Conservation (phyloP, 2,888 invertebrate genomes). For the Plagiodera versicolora region DNA sequence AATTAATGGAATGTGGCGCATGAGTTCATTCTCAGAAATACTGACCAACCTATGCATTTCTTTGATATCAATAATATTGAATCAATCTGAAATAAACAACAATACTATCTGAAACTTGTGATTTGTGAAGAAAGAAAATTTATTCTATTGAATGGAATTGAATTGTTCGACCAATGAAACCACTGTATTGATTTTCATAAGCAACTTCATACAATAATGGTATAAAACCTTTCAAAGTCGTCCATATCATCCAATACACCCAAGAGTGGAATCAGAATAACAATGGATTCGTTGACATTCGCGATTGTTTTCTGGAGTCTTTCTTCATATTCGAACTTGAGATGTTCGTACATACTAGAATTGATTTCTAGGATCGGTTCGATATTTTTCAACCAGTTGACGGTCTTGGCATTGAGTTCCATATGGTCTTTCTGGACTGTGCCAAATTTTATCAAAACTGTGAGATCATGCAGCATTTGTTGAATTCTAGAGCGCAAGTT, state of each 20-base stretch:
- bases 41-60: no score
- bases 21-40: no score
- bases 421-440: slow-evolving; percentile 75
- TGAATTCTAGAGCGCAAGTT: slow-evolving; percentile 71
- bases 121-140: no score
- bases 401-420: slow-evolving; percentile 75
- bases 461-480: slow-evolving; percentile 66
- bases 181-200: not conserved
- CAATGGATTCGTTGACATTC: slow-evolving; percentile 70
- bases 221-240: slow-evolving; percentile 67
- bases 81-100: no score
- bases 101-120: no score
- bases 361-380: slow-evolving; percentile 81
- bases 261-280: slow-evolving; percentile 67
- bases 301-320: slow-evolving; percentile 69
- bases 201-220: not conserved
- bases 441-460: slow-evolving; percentile 75
- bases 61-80: no score
- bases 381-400: slow-evolving; percentile 82
- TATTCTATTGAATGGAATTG: no score
- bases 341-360: slow-evolving; percentile 76
- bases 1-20: no score
- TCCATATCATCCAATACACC: slow-evolving; percentile 80
- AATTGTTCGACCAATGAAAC: no score
- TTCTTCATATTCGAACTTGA: slow-evolving; percentile 85